Base-by-base conservation (phyloP, 2,888 invertebrate species). In the Archips xylosteana region DNA sequence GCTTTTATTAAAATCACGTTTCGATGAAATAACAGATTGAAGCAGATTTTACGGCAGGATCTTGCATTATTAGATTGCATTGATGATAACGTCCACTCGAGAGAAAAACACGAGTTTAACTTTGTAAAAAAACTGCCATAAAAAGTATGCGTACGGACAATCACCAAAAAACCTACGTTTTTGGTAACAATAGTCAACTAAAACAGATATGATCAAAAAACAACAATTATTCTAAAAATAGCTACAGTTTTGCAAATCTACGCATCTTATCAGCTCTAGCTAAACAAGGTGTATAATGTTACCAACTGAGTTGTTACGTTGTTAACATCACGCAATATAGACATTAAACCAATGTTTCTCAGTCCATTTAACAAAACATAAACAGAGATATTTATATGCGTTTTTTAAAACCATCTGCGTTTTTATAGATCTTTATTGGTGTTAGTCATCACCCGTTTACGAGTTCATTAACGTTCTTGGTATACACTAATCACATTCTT, bases 391-490 rank as follows among this genome's bases (percentile, higher is more conserved):
- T 59, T 68, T 68, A 47, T 62, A 57, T n/a, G 42, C 39, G 39
- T 39, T 36, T 69, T 70, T 68, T 70, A 23, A 42, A 51, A 54
- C 74, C 65, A 74, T 74, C 45, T 74, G 74, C 51, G 51, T 68
- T 74, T 71, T 70, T 70, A 74, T 74, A 54, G 47, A 49, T 45
- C 54, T 74, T 65, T 74, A 70, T 70, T 74, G 45, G 60, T 60
- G 70, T 74, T 70, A 74, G 60, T 74, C 74, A 70, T 34, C 73
- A 42, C 65, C 69, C 74, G 74, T 74, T 74, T 70, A 74, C 54
- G 74, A 63, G 69, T 70, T 74, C 64, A 34, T 70, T 70, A 69
- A 51, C 74, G 60, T 69, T 63, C 34, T 47, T 66, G 49, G 64
- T 36, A 67, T 63, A 34, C 34, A 49, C 64, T 68, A 64, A 42